Percentiles rank a stretch among this genome's conserved stretches.
Conservation (phyloP, 2,797 vertebrate species). For the Falco naumanni region DNA sequence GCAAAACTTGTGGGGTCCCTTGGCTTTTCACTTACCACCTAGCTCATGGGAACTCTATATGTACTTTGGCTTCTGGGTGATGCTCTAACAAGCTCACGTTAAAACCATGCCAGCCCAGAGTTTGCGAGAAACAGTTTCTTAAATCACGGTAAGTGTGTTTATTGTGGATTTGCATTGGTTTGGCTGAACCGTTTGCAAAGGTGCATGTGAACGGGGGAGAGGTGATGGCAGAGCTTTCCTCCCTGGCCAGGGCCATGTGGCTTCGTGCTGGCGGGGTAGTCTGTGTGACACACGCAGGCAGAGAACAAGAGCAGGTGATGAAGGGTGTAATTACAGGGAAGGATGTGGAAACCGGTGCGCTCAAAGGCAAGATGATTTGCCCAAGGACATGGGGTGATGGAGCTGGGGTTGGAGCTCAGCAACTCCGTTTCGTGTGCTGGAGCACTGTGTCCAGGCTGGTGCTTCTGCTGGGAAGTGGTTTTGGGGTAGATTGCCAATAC, state of each 20-base stretch:
- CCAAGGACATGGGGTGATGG: neutral
- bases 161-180: neutral
- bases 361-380: neutral
- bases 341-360: neutral
- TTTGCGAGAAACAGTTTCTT: neutral
- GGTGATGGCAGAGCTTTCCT: neutral
- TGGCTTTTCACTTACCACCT: neutral
- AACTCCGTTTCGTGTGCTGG: accelerated
- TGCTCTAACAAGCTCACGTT: neutral
- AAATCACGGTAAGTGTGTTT: neutral
- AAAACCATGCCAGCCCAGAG: neutral
- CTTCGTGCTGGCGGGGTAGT: neutral
- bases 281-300: accelerated
- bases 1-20: conserved; percentile 4
- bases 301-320: neutral
- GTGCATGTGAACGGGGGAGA: neutral
- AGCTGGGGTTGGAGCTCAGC: neutral
- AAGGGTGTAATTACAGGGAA: neutral
- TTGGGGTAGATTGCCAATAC: neutral
- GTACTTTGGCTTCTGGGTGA: neutral
- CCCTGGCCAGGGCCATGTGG: accelerated
- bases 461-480: neutral
- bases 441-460: neutral
- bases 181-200: neutral
- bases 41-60: neutral